Percentiles rank a stretch among this genome's conserved stretches.
These are phyloP conservation scores for Anthrax anthrax DNA, from an alignment of 2,888 invertebrate genomes.

Conservation along the genomic window DNA sequence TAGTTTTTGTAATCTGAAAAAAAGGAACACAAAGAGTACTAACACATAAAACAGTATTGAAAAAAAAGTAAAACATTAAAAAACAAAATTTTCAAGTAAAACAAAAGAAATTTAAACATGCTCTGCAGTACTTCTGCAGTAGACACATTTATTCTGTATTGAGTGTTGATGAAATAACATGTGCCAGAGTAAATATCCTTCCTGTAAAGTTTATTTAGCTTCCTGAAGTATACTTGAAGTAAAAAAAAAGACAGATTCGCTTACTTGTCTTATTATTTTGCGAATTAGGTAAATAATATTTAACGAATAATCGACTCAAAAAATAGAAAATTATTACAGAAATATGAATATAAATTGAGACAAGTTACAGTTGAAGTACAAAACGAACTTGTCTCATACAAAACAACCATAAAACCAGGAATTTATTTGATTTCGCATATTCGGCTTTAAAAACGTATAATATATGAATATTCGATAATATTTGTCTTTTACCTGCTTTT, in stretches of 20 bases:
- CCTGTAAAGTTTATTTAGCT: no score
- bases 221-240: no score
- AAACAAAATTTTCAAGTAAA: no score
- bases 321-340: not conserved
- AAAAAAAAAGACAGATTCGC: not conserved
- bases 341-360: not conserved
- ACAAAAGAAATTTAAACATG: slow-evolving; percentile 13
- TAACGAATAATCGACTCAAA: no score
- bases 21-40: no score
- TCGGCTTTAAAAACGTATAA: no score
- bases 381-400: slow-evolving; percentile 10
- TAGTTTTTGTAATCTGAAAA: no score
- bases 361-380: slow-evolving; percentile 12
- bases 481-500: slow-evolving; percentile 42
- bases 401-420: slow-evolving; percentile 8
- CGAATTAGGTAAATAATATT: no score
- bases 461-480: no score
- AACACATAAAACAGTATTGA: no score
- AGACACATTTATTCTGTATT: not conserved
- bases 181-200: not conserved
- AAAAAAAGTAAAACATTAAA: no score
- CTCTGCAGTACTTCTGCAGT: slow-evolving; percentile 15
- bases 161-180: not conserved
- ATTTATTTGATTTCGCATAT: not conserved
- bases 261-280: not conserved